A percentile compares a stretch with the other conserved stretches of the same genome.
These are phyloP conservation scores for Enhydra lutris DNA, from an alignment of 2,113 vertebrate species.

Conservation along the genomic window DNA sequence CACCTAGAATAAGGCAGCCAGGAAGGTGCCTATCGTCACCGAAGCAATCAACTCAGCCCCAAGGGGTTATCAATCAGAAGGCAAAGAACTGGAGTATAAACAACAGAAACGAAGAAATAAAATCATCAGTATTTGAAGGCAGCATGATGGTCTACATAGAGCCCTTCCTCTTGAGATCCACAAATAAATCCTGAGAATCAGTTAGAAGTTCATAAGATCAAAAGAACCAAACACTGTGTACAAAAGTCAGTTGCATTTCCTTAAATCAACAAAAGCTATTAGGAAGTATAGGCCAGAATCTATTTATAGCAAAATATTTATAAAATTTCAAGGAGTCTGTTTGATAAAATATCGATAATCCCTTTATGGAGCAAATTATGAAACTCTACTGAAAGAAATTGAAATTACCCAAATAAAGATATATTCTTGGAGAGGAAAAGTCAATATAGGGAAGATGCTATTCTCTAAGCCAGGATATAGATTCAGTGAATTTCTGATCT, in stretches of 20 bases:
- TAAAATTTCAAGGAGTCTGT: neutral
- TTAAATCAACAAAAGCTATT: neutral
- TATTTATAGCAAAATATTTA: neutral
- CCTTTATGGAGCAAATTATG: neutral
- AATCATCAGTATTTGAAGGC: neutral
- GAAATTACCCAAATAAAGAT: neutral
- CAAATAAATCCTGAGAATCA: neutral
- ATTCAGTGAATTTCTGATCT: neutral
- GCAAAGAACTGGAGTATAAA: neutral
- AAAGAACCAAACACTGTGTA: neutral
- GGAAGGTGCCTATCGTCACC: rapidly evolving
- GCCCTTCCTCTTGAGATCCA: neutral
- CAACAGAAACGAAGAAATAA: neutral
- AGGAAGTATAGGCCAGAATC: neutral
- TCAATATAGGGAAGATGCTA: neutral
- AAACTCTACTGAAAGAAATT: neutral
- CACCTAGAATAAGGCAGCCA: neutral
- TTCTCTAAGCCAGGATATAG: neutral
- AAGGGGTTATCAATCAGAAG: neutral
- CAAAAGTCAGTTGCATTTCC: neutral
- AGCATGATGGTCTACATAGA: neutral
- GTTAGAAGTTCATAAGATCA: neutral
- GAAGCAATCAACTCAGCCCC: rapidly evolving
- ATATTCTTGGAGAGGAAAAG: neutral
- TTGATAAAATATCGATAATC: neutral